Percentiles rank a stretch among this genome's conserved stretches.
Evolutionary conservation across 2,888 invertebrate species (phyloP).

Genomic region (Ophioninae sp.): DNA sequence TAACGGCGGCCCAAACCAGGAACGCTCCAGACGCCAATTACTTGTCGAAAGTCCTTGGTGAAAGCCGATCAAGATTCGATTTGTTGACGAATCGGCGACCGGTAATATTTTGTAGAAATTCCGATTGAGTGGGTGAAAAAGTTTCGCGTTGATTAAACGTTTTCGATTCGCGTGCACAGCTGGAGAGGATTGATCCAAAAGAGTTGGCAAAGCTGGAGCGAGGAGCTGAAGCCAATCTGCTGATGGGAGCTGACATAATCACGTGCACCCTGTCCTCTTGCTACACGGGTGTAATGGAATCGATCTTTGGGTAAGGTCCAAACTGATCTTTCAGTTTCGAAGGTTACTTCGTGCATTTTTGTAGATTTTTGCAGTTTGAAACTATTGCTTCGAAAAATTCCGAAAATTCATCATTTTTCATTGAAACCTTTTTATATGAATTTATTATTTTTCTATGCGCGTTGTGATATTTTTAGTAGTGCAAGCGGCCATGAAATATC

Average conservation of each 20-base stretch:
- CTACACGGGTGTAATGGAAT: slow-evolving; percentile 77
- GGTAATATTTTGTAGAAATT: slow-evolving; percentile 32
- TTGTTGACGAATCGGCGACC: slow-evolving; percentile 63
- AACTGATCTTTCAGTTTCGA: slow-evolving; percentile 14
- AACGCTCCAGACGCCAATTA: slow-evolving; percentile 55
- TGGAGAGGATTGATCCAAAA: slow-evolving; percentile 52
- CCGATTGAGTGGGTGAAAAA: background rate
- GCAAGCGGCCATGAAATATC: slow-evolving; percentile 68
- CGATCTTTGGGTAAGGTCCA: slow-evolving; percentile 70
- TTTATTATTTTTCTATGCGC: background rate
- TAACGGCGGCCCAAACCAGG: slow-evolving; percentile 32
- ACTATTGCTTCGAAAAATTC: too few species aligned
- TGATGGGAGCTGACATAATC: slow-evolving; percentile 86
- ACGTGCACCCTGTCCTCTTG: slow-evolving; percentile 87
- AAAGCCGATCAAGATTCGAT: slow-evolving; percentile 61
- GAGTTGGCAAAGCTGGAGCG: slow-evolving; percentile 69
- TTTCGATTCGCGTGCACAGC: slow-evolving; percentile 16
- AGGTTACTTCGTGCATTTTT: slow-evolving; percentile 33
- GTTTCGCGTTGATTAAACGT: slow-evolving; percentile 5
- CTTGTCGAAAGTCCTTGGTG: slow-evolving; percentile 61
- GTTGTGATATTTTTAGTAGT: slow-evolving; percentile 41
- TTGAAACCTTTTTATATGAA: too few species aligned
- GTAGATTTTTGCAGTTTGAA: too few species aligned
- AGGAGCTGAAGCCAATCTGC: slow-evolving; percentile 75
- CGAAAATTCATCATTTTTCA: too few species aligned